Evolutionary conservation across 1,140 invertebrate genomes (phyloP).

Genomic region (Campoletis sonorensis): DNA sequence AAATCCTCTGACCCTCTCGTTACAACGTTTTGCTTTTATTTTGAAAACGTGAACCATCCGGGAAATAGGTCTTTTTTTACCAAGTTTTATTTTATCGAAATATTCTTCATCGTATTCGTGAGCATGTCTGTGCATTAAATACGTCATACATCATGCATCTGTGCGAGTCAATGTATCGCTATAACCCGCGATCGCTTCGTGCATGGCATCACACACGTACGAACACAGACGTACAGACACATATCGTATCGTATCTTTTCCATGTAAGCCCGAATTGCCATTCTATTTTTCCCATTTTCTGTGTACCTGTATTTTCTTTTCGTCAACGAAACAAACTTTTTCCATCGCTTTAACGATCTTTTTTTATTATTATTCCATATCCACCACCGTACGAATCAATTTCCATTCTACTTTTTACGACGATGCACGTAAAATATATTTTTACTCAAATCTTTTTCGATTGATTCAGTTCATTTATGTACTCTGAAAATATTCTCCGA

Average conservation of each 20-base stretch:
- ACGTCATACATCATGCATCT: background rate
- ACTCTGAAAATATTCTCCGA: background rate
- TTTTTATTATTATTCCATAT: background rate
- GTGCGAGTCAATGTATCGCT: background rate
- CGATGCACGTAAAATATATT: background rate
- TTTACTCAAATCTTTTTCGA: background rate
- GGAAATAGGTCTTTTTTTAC: slow-evolving; percentile 38
- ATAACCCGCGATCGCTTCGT: slow-evolving; percentile 26
- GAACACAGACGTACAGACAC: too few relatives aligned
- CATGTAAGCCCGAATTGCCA: slow-evolving; percentile 17
- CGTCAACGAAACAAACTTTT: background rate
- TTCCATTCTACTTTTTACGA: background rate
- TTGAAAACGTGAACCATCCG: slow-evolving; percentile 21
- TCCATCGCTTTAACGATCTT: slow-evolving; percentile 23
- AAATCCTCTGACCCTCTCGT: slow-evolving; percentile 32
- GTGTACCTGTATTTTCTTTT: slow-evolving; percentile 5
- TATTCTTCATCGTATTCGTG: background rate
- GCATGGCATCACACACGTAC: background rate
- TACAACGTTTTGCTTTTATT: slow-evolving; percentile 60
- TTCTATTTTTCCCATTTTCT: background rate
- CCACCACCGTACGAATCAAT: background rate
- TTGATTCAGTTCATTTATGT: background rate
- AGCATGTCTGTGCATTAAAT: slow-evolving; percentile 5
- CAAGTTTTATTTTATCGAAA: slow-evolving; percentile 28
- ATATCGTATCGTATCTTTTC: background rate